Base-by-base conservation (phyloP, 1,140 invertebrate species). In the Penaeus indicus region DNA sequence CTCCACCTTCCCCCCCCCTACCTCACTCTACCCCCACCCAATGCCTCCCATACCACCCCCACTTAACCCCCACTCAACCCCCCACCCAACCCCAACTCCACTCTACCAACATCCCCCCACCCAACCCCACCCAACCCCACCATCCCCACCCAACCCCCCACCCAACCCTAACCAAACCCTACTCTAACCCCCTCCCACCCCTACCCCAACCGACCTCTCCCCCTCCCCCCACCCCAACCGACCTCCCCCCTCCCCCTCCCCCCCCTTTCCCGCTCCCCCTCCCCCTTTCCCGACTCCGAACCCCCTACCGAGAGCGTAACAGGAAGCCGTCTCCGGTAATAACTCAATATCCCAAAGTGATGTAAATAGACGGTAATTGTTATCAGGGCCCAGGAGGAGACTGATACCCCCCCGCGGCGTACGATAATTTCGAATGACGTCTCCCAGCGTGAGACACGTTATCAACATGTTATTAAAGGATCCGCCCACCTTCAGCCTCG, bases 351-450 rank as follows among this genome's bases (percentile, higher is more conserved):
- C 67, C 80, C 67, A 61, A 84, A 88, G 81, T 88, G 84, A 88
- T 88, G 86, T 88, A 88, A 88, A 88, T 83, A 84, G 81, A 78
- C 32, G 81, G 86, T 84, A 88, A 88, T 88, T 88, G 80, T 88
- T 88, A 88, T 88, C 84, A 88, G 86, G 60, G 60, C 86, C 21
- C 81, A 22, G 80, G 54, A 67, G 80, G 86, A 61, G 81, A n/a
- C 25, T 75, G 67, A 78, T 77, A 22, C 54, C 80, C 47, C 77
- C 85, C 85, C 62, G 62, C 85, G 3, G 85, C 11, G 85, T 61
- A 22, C 62, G 81, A 67, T 86, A 64, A 81, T 62, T 79, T 78
- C 85, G 22, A 69, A 32, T 64, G 85, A 38, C 61, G 3, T 72
- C 69, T 72, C 69, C 21, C 69, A n/a, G 69, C 69, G 69, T 25